These are phyloP conservation scores for Phaenicophaeus curvirostris DNA, from an alignment of 2,797 vertebrate genomes.

Conservation along the genomic window DNA sequence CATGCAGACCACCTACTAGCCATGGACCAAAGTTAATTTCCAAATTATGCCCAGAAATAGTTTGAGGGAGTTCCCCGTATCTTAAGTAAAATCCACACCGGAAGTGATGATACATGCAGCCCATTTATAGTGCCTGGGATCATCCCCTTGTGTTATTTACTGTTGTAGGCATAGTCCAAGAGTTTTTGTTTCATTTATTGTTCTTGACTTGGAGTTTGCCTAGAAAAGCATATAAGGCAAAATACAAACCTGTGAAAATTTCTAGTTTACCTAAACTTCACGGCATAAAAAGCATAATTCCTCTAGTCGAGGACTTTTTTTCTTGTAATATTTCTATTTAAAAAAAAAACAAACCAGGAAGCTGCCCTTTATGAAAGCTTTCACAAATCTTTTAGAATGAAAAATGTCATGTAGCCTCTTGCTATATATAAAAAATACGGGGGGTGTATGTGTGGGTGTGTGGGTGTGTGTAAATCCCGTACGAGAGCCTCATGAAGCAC, in stretches of 20 bases:
- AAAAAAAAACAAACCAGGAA: not conserved
- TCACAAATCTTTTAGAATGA: not conserved
- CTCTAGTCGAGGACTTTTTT: not conserved
- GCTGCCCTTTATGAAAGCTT: not conserved
- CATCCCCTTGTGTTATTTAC: not conserved
- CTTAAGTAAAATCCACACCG: not conserved
- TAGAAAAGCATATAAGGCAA: not conserved
- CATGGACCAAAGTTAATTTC: not conserved
- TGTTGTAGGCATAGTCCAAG: not conserved
- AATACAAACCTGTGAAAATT: not conserved
- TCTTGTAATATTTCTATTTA: not conserved
- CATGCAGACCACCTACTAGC: not conserved
- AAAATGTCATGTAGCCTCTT: not conserved
- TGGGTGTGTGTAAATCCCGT: not conserved
- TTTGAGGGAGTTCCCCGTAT: not conserved
- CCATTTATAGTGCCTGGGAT: not conserved
- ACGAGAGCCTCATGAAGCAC: fast-evolving
- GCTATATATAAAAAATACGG: not conserved
- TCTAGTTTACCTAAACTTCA: not conserved
- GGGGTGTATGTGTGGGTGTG: fast-evolving
- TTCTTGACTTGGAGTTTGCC: not conserved
- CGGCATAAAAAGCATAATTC: not conserved
- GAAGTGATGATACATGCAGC: not conserved
- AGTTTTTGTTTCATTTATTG: not conserved
- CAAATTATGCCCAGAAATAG: not conserved